These are phyloP conservation scores for Pseudomyrmex flavicornis DNA, from an alignment of 1,140 invertebrate species.

Conservation along the genomic window DNA sequence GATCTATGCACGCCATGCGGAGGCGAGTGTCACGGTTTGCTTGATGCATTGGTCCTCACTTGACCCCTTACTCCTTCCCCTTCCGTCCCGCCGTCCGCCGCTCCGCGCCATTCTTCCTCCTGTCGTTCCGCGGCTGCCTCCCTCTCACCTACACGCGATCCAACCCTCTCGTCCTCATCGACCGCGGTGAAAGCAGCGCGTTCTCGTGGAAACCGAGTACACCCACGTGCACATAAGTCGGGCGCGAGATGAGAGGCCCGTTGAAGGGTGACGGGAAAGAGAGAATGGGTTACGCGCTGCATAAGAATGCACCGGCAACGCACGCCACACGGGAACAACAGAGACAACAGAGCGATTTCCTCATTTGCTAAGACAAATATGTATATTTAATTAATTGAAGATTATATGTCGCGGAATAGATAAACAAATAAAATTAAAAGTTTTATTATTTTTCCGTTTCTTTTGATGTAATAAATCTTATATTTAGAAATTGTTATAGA, in stretches of 20 bases:
- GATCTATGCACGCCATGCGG: constrained; percentile 78
- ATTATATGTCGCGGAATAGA: too few species aligned
- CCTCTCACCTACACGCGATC: not conserved
- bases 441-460: too few species aligned
- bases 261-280: constrained; percentile 33
- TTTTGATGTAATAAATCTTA: too few species aligned
- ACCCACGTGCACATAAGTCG: constrained; percentile 49
- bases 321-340: not conserved
- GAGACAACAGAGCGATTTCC: not conserved
- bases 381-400: too few species aligned
- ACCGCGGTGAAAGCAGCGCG: constrained; percentile 59
- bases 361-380: not conserved
- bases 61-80: constrained; percentile 62
- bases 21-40: constrained; percentile 74
- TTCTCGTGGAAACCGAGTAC: constrained; percentile 47
- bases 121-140: constrained; percentile 62
- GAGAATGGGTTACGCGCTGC: constrained; percentile 7
- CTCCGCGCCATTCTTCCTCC: constrained; percentile 53
- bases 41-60: constrained; percentile 76
- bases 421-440: too few species aligned
- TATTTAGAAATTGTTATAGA: too few species aligned
- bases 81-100: constrained; percentile 7
- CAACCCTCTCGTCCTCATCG: constrained; percentile 49
- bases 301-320: not conserved
- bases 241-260: constrained; percentile 30